Percentiles rank a stretch among this genome's conserved stretches.
Conservation (phyloP, 2,113 vertebrate species). For the Daphoenositta chrysoptera region DNA sequence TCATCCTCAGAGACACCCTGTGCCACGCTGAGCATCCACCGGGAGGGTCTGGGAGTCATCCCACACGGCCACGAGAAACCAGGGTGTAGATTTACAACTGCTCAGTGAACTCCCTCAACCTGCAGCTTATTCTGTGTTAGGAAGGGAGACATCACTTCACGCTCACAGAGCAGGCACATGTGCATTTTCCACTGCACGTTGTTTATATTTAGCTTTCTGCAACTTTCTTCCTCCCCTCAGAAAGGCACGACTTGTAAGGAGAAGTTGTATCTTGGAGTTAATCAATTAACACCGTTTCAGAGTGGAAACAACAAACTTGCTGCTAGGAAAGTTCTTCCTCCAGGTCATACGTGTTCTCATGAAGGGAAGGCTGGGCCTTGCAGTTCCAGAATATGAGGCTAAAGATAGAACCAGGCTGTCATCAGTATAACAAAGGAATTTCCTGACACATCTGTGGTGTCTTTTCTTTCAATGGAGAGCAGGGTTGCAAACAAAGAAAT, state of each 20-base stretch:
- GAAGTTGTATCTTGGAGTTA: neutral
- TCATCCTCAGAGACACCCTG: neutral
- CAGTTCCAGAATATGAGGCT: neutral
- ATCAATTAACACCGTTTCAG: neutral
- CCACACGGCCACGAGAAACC: neutral
- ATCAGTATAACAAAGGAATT: neutral
- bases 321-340: neutral
- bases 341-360: neutral
- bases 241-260: neutral
- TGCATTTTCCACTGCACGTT: neutral
- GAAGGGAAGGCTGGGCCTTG: neutral
- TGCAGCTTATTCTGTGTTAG: neutral
- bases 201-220: neutral
- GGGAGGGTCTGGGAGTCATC: neutral
- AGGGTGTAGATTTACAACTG: neutral
- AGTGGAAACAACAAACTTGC: neutral
- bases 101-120: neutral
- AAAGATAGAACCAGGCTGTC: slow-evolving; percentile 30
- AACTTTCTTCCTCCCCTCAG: neutral
- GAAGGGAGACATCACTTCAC: neutral
- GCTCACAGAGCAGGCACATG: neutral
- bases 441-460: slow-evolving; percentile 18
- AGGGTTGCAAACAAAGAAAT: neutral
- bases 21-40: neutral
- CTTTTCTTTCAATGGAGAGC: neutral